Evolutionary conservation across 2,797 vertebrate genomes (phyloP).

Genomic region (Nyctibius grandis): DNA sequence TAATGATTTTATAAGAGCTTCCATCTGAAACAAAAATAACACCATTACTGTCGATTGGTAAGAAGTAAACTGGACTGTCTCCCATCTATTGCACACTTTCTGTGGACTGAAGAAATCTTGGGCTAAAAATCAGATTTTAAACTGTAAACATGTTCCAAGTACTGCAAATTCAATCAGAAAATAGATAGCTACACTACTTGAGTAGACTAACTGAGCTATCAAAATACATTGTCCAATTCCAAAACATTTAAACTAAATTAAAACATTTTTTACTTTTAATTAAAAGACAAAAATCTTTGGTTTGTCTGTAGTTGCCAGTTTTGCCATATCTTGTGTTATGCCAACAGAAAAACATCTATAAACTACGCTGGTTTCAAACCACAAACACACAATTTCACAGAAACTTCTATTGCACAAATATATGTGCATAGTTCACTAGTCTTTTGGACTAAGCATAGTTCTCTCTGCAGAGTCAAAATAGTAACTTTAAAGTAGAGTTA

Average conservation of each 20-base stretch:
- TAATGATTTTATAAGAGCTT: background rate
- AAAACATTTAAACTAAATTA: constrained; percentile 8
- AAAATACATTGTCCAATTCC: background rate
- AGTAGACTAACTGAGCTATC: background rate
- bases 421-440: background rate
- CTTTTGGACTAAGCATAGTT: background rate
- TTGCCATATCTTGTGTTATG: background rate
- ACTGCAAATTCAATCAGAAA: background rate
- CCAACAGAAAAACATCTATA: background rate
- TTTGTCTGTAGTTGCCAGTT: background rate
- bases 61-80: background rate
- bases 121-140: background rate
- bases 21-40: background rate
- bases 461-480: background rate
- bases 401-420: background rate
- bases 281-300: background rate
- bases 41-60: background rate
- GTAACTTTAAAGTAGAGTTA: background rate
- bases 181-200: background rate
- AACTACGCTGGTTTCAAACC: background rate
- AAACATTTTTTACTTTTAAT: background rate
- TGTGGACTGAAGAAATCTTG: background rate
- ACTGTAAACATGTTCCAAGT: background rate
- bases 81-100: background rate
- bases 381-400: background rate